Evolutionary conservation across 2,888 invertebrate genomes (phyloP).

Genomic region (Dimorphilus gyrociliatus): DNA sequence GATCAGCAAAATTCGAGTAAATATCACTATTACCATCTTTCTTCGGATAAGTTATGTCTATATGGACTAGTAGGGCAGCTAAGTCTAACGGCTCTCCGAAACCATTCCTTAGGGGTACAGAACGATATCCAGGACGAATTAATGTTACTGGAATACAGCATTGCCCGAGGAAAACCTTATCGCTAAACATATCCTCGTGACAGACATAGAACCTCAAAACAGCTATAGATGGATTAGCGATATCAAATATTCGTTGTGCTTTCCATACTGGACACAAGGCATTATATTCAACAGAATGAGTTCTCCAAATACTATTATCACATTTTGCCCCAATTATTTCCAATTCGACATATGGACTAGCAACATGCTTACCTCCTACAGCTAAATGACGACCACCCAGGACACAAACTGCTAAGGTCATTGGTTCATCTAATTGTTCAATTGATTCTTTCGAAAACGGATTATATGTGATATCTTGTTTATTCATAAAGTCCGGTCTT

Average conservation of each 20-base stretch:
- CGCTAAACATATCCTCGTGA: slow-evolving; percentile 86
- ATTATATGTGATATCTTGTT: slow-evolving; percentile 50
- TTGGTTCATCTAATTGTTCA: slow-evolving; percentile 41
- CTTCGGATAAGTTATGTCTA: slow-evolving; percentile 46
- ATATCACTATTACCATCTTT: slow-evolving; percentile 15
- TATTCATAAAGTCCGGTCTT: slow-evolving; percentile 72
- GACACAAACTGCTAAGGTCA: slow-evolving; percentile 51
- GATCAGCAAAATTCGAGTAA: too few relatives aligned
- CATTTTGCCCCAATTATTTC: slow-evolving; percentile 74
- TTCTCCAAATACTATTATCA: slow-evolving; percentile 63
- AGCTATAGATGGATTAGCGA: slow-evolving; percentile 44
- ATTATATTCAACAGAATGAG: too few relatives aligned
- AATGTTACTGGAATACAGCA: slow-evolving; percentile 72
- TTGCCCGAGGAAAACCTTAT: slow-evolving; percentile 89
- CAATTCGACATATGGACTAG: slow-evolving; percentile 77
- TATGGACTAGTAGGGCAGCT: slow-evolving; percentile 67
- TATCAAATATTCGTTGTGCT: slow-evolving; percentile 44
- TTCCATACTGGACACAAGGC: slow-evolving; percentile 45
- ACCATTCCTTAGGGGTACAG: slow-evolving; percentile 72
- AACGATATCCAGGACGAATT: slow-evolving; percentile 64
- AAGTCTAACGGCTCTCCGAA: slow-evolving; percentile 82
- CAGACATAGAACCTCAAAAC: slow-evolving; percentile 44
- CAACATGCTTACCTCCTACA: slow-evolving; percentile 55
- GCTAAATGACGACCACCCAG: slow-evolving; percentile 76
- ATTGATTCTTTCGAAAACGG: slow-evolving; percentile 48